Conservation (phyloP, 2,888 invertebrate genomes). For the Rotaria socialis region DNA sequence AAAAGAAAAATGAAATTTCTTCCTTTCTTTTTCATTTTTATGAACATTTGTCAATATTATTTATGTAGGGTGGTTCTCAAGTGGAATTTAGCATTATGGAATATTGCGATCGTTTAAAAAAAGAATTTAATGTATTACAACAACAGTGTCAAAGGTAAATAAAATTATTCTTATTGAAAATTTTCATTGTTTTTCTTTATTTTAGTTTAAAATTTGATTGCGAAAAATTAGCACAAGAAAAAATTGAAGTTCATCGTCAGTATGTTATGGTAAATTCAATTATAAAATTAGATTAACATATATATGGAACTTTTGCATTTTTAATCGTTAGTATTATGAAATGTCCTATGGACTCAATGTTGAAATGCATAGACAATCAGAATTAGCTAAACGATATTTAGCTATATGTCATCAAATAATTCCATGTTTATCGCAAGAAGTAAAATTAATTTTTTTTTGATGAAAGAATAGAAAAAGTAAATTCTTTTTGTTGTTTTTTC, state of each 20-base stretch:
- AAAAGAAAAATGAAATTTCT: background rate
- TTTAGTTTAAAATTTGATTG: slow-evolving; percentile 78
- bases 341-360: slow-evolving; percentile 91
- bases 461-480: background rate
- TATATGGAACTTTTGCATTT: background rate
- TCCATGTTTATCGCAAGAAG: slow-evolving; percentile 74
- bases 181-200: background rate
- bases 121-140: slow-evolving; percentile 45
- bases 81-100: slow-evolving; percentile 29
- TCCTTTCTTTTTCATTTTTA: background rate
- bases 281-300: too few species aligned
- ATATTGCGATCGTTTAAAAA: slow-evolving; percentile 45
- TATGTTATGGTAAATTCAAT: slow-evolving; percentile 66
- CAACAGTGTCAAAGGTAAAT: slow-evolving; percentile 41
- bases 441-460: background rate
- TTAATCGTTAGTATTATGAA: slow-evolving; percentile 70
- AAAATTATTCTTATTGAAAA: background rate
- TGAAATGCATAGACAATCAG: slow-evolving; percentile 94
- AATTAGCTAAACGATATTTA: slow-evolving; percentile 92
- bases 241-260: slow-evolving; percentile 97
- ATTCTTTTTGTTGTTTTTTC: background rate
- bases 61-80: background rate
- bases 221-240: slow-evolving; percentile 92
- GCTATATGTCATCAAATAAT: slow-evolving; percentile 91
- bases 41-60: background rate